These are phyloP conservation scores for Liasis olivaceus DNA, from an alignment of 2,797 vertebrate genomes.

Conservation along the genomic window DNA sequence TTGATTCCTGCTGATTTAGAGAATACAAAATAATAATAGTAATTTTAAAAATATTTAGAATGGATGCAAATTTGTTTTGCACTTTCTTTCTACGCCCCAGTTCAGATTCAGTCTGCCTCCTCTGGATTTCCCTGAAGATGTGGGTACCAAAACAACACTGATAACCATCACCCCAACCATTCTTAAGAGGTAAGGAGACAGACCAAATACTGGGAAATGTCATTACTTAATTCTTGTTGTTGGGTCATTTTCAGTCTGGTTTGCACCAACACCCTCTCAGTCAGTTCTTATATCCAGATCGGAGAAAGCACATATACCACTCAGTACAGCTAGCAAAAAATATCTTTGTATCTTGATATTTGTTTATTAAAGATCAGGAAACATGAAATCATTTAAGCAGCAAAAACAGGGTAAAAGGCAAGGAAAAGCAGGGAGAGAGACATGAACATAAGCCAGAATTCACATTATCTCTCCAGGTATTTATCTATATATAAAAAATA, in stretches of 20 bases:
- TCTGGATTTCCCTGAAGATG: constrained; percentile 35
- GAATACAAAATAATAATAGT: no score
- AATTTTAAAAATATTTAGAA: no score
- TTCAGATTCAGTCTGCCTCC: constrained; percentile 53
- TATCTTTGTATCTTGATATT: neutral
- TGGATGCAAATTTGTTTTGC: neutral
- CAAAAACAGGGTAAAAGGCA: no score
- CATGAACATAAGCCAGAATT: no score
- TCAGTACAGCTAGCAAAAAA: neutral
- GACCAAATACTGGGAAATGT: neutral
- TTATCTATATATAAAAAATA: no score
- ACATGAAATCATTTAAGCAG: no score
- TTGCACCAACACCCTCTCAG: neutral
- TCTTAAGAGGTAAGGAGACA: constrained; percentile 23
- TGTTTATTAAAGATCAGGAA: no score
- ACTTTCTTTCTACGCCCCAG: neutral
- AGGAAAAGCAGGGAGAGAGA: no score
- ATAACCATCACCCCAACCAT: constrained; percentile 54
- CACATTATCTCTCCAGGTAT: no score
- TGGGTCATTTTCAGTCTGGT: neutral
- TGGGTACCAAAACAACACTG: constrained; percentile 53
- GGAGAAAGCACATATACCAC: neutral
- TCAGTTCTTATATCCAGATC: neutral
- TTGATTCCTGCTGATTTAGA: no score
- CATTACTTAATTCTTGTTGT: neutral